phyloP scores from a whole-genome alignment of 2,888 invertebrate genomes.

The Aquatica leii region DNA sequence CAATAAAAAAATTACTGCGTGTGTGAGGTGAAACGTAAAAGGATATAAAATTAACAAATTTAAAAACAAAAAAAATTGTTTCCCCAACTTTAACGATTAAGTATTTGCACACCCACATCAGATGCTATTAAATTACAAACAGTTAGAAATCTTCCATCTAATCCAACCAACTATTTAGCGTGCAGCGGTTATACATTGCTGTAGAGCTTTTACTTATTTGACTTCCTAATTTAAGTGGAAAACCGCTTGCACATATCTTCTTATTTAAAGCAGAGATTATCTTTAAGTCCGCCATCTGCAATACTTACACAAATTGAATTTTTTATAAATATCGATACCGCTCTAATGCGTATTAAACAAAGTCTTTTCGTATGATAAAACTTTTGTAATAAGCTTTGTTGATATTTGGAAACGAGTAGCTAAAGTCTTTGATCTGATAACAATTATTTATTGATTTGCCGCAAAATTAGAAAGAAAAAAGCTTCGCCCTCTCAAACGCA shows the following conservation, averaged over 20 bases:
- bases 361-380: no score
- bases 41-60: no score
- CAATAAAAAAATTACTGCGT: no score
- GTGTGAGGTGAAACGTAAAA: no score
- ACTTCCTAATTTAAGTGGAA: constrained; percentile 4
- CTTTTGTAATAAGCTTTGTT: no score
- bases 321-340: neutral
- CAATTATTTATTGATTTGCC: neutral
- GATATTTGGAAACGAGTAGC: no score
- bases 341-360: no score
- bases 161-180: constrained; percentile 9
- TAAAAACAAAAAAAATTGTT: no score
- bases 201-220: constrained; percentile 3
- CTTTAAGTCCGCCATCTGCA: neutral
- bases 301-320: no score
- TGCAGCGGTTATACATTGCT: constrained; percentile 4
- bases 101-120: no score
- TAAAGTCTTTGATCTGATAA: no score
- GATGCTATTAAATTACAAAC: neutral
- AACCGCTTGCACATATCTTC: neutral
- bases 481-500: neutral
- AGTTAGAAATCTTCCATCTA: neutral
- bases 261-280: neutral
- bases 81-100: no score
- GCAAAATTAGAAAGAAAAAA: neutral